These are phyloP conservation scores for Trissolcus japonicus DNA, from an alignment of 2,888 invertebrate species.

Conservation along the genomic window DNA sequence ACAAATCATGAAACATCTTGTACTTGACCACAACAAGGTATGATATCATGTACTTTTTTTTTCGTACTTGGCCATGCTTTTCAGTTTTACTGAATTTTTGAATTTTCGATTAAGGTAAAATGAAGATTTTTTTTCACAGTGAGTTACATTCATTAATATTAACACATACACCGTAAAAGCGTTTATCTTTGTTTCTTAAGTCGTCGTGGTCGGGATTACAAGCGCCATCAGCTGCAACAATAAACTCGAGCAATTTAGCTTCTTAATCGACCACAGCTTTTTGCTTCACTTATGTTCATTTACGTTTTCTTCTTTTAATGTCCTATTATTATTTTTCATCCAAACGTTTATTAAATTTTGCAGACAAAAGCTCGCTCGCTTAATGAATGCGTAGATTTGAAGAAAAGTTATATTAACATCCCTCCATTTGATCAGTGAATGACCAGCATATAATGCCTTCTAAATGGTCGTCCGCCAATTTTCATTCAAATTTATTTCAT, in stretches of 20 bases:
- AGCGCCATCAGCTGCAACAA: conserved; percentile 40
- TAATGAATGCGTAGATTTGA: conserved; percentile 34
- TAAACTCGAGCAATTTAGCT: conserved; percentile 38
- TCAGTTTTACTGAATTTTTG: no score
- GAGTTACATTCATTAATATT: conserved; percentile 21
- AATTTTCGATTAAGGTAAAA: no score
- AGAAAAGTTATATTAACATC: conserved; percentile 28
- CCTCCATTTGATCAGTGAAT: conserved; percentile 14
- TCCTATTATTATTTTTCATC: conserved; percentile 40
- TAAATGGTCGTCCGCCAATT: no score
- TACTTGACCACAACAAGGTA: no score
- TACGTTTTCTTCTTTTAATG: conserved; percentile 29
- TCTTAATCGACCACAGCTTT: conserved; percentile 43
- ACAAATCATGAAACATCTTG: no score
- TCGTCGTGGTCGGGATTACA: conserved; percentile 33
- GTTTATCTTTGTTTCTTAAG: conserved; percentile 33
- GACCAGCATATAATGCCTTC: conserved; percentile 6
- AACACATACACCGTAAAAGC: conserved; percentile 35
- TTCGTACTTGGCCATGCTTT: no score
- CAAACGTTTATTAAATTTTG: conserved; percentile 34
- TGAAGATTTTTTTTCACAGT: no score
- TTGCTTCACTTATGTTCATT: conserved; percentile 44
- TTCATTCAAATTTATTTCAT: no score
- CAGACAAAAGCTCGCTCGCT: conserved; percentile 30
- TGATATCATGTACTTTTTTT: no score